These are phyloP conservation scores for Pampus argenteus DNA, from an alignment of 2,797 vertebrate genomes.

Conservation along the genomic window DNA sequence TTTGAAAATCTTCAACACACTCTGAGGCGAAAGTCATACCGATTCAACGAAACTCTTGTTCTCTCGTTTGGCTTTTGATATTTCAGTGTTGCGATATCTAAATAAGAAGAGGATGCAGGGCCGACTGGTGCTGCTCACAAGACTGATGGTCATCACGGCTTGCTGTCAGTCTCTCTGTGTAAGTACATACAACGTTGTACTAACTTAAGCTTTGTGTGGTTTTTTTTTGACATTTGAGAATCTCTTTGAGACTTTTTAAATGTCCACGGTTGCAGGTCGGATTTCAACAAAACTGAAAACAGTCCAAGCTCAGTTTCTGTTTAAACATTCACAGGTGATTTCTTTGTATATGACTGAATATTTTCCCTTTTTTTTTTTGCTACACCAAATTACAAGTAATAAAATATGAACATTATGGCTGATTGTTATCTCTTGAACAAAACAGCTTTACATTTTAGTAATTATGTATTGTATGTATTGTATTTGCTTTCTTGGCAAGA, in stretches of 20 bases:
- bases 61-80: background rate
- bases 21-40: constrained; percentile 2
- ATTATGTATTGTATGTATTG: too few species aligned
- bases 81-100: background rate
- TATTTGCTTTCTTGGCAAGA: background rate
- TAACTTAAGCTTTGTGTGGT: too few species aligned
- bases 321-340: background rate
- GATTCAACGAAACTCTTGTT: background rate
- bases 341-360: background rate
- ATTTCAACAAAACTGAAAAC: background rate
- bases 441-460: background rate
- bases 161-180: constrained; percentile 43
- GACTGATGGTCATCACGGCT: constrained; percentile 45
- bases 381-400: background rate
- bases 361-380: background rate
- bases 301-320: background rate
- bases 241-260: background rate
- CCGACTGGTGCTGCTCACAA: constrained; percentile 34
- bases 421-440: background rate
- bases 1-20: background rate
- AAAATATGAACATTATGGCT: background rate
- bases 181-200: too few species aligned
- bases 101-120: constrained; percentile 40
- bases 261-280: background rate
- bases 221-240: background rate